Conservation (phyloP, 2,888 invertebrate genomes). For the Temnothorax ravouxi region DNA sequence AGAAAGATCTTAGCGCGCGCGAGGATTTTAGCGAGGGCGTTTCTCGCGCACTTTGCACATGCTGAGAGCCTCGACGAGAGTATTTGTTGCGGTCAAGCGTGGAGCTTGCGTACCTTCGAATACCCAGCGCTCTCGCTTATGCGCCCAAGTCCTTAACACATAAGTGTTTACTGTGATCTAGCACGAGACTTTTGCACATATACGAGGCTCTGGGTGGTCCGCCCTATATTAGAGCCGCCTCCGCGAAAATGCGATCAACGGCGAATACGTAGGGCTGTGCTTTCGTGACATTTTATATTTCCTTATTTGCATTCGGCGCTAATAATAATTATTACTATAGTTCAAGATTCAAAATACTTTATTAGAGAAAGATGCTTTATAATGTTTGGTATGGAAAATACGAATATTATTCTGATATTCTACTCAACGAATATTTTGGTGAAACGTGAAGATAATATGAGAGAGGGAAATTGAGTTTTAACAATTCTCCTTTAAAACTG, state of each 20-base stretch:
- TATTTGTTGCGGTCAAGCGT: constrained; percentile 39
- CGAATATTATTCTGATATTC: neutral
- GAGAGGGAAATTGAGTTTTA: neutral
- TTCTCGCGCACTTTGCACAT: constrained; percentile 21
- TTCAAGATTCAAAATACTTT: neutral
- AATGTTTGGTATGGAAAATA: neutral
- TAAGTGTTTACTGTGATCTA: constrained; percentile 51
- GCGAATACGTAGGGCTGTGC: constrained; percentile 68
- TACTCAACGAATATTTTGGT: neutral
- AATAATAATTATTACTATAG: neutral
- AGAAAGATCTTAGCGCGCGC: constrained; percentile 10
- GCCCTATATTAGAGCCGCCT: constrained; percentile 46
- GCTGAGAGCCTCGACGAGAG: constrained; percentile 21
- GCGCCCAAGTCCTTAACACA: constrained; percentile 31
- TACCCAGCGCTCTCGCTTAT: constrained; percentile 34
- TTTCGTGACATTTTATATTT: constrained; percentile 13
- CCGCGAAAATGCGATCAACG: constrained; percentile 45
- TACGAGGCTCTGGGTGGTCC: constrained; percentile 30
- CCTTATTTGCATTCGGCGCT: neutral
- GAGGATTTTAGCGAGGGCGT: constrained; percentile 33
- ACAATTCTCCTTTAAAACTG: neutral
- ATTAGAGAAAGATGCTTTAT: neutral
- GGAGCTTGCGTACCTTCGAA: constrained; percentile 35
- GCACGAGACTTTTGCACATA: constrained; percentile 35
- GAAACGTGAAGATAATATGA: neutral